Evolutionary conservation across 1,140 invertebrate species (phyloP), one percentile per base, ranked within the genome.

Genomic region (Drosophila parabipectinata): DNA sequence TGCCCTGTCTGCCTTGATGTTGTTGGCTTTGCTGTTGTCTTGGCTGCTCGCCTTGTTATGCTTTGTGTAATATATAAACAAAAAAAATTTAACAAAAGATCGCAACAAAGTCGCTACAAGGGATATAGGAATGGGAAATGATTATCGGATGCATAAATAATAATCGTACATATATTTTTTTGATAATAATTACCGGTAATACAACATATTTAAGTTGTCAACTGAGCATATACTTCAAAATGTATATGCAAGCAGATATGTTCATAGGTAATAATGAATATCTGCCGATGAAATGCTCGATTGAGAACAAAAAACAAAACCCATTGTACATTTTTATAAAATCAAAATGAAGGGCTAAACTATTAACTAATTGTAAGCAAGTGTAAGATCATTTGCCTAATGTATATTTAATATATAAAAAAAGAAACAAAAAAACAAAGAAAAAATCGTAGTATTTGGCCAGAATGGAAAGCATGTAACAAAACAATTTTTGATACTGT

Each of bases 281-380:
- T 37, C 24, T 47, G 41, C 60, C 34, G 9, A 60, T 28, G n/a
- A 47, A 56, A 21, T 68, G 4, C 26, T 45, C 30, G 39, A 72
- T 62, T 26, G 5, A 34, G 71, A 61, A 64, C 34, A 62, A 34
- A 71, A 64, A 48, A 18, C n/a, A 44, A 44, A 44, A 44, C n/a
- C n/a, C 41, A 14, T 44, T 87, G 69, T 87, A 81, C 24, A 85
- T 77, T 87, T 68, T 72, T 67, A 75, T 78, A 63, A 66, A 63
- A 60, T 48, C 63, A 72, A 69, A 51, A 64, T 47, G 44, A 67
- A 51, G 32, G 58, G 54, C 51, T 51, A 47, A 76, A 68, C 72
- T 84, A 85, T 84, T 84, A 85, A 87, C 78, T 85, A 87, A 82
- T 87, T 87, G 62, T 87, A 87, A 79, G 83, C 63, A 50, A 75